Base-by-base conservation (phyloP, 35 echinoderm and acorn worm genomes). In the Holothuria glaberrima region DNA sequence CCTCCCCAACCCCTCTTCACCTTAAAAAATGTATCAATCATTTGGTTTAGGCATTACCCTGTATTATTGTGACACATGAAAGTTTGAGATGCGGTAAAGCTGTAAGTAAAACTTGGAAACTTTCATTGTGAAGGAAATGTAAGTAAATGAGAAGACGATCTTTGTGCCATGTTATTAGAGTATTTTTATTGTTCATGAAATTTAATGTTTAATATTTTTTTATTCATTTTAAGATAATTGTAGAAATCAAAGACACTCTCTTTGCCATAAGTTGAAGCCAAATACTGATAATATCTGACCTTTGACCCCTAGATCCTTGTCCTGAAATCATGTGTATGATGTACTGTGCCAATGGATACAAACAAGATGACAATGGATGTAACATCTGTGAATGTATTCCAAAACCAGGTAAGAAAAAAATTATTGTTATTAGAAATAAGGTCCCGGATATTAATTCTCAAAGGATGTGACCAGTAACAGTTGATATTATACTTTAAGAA, bases 341-440 rank as follows among this genome's bases (percentile, higher is more conserved):
- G 54, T 84, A 62, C 33, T 84, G 80, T 84, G 46, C 52, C 21
- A 59, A 84, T 33, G 80, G 80, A 17, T 84, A 61, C 59, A 64
- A 61, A 21, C 52, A 84, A 17, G 80, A 84, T n/a, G 58, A 89
- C 22, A 75, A 89, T 48, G 86, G 86, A 14, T 89, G 86, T n/a
- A 46, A 89, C 38, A 89, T 75, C 68, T 89, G 86, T 71, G 86
- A 48, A 14, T 89, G 86, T 25, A 89, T 68, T 33, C 68, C 65
- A 2, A 56, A 36, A 75, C 86, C 86, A 57, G 44, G 33, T 82
- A 7, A 82, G 66, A n/a, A n/a, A n/a, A n/a, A n/a, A n/a, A n/a
- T n/a, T n/a, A n/a, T n/a, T n/a, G n/a, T 54, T 5, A 14, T 41
- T 41, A 4, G 36, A 41, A 41, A 7, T 41, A 41, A 41, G 36